Evolutionary conservation across 53 echinoderm and acorn worm species (phyloP).

Genomic region (Mesocentrotus franciscanus): DNA sequence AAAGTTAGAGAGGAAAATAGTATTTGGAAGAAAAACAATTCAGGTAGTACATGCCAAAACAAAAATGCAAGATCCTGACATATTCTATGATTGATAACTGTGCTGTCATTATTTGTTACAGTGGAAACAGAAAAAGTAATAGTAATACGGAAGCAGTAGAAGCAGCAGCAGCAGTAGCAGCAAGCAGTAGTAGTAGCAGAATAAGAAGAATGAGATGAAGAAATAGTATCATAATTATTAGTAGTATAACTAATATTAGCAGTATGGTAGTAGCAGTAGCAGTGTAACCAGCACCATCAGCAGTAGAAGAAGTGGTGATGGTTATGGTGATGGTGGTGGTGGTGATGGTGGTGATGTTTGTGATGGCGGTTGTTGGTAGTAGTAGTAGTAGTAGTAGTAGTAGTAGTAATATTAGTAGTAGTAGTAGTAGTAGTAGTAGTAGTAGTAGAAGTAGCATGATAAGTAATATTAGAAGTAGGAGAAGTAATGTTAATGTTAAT

Average conservation of each 20-base stretch:
- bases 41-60: too few relatives aligned
- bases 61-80: too few relatives aligned
- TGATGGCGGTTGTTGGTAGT: too few relatives aligned
- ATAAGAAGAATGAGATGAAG: neutral
- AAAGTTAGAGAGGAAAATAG: too few relatives aligned
- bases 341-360: neutral
- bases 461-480: neutral
- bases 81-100: too few relatives aligned
- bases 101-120: too few relatives aligned
- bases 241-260: neutral
- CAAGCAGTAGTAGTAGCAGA: neutral
- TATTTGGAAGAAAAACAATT: too few relatives aligned
- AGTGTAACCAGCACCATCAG: too few relatives aligned
- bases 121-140: neutral
- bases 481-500: neutral
- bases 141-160: neutral
- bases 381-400: neutral
- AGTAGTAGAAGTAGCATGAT: neutral
- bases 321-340: neutral
- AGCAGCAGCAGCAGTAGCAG: neutral
- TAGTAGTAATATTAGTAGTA: neutral
- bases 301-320: neutral
- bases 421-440: slow-evolving; percentile 24
- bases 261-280: neutral
- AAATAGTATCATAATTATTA: neutral